A percentile compares a stretch with the other conserved stretches of the same genome.
These are phyloP conservation scores for Percopsis omiscomaycus DNA, from an alignment of 2,797 vertebrate genomes.

Conservation along the genomic window DNA sequence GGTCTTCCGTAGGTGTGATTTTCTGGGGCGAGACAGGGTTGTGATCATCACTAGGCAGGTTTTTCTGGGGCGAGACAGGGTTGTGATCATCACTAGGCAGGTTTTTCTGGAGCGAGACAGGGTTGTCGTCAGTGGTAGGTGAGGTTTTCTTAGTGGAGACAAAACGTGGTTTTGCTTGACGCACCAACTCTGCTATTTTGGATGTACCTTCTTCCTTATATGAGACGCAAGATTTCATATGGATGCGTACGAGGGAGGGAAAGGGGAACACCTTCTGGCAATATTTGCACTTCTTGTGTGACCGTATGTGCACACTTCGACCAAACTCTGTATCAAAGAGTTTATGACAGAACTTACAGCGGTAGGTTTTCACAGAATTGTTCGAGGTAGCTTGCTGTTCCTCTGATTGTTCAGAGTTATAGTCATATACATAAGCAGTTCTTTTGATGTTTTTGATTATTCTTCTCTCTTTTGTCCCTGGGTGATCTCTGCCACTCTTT, in stretches of 20 bases:
- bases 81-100: too few relatives aligned
- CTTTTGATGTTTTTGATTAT: background rate
- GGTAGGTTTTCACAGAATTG: accelerated
- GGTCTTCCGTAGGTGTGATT: background rate
- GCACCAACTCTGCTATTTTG: background rate
- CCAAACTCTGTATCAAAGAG: constrained; percentile 35
- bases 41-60: too few relatives aligned
- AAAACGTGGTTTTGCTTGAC: background rate
- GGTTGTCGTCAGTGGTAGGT: background rate
- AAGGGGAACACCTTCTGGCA: constrained; percentile 45
- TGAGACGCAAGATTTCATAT: constrained; percentile 23
- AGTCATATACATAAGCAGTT: too few relatives aligned
- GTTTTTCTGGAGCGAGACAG: background rate
- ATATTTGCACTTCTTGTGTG: constrained; percentile 50
- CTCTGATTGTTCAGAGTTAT: too few relatives aligned
- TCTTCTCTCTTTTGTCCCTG: background rate
- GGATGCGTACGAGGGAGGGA: constrained; percentile 5
- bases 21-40: background rate
- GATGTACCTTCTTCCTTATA: background rate
- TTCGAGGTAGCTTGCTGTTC: background rate
- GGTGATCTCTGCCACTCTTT: background rate
- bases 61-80: background rate
- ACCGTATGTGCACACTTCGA: constrained; percentile 21
- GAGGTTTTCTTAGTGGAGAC: background rate
- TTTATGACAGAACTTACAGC: constrained; percentile 48